Evolutionary conservation across 2,888 invertebrate genomes (phyloP).

Genomic region (Drosophila incognita): DNA sequence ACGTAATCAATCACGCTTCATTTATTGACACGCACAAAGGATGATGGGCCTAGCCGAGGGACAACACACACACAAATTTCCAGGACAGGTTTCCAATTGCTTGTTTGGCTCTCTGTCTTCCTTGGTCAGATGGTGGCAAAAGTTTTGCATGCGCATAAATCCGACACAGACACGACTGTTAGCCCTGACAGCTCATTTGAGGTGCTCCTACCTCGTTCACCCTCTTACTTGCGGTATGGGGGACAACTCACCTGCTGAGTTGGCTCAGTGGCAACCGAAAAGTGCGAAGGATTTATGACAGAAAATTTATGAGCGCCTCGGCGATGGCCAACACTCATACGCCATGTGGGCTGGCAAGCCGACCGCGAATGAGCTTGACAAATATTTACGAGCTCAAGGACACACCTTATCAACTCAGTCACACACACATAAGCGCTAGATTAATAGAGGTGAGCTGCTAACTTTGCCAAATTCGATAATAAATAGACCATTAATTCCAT

Average conservation of each 20-base stretch:
- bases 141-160: constrained; percentile 70
- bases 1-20: constrained; percentile 80
- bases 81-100: constrained; percentile 22
- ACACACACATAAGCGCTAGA: constrained; percentile 18
- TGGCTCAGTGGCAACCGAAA: constrained; percentile 22
- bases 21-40: constrained; percentile 77
- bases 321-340: constrained; percentile 54
- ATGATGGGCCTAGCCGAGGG: constrained; percentile 51
- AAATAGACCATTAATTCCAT: constrained; percentile 51
- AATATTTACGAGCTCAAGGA: constrained; percentile 63
- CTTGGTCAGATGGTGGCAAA: constrained; percentile 44
- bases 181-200: constrained; percentile 70
- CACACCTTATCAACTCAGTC: constrained; percentile 44
- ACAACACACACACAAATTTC: constrained; percentile 7
- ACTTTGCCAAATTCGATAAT: constrained; percentile 56
- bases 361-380: constrained; percentile 57
- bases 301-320: constrained; percentile 53
- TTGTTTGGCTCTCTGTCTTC: constrained; percentile 6
- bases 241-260: constrained; percentile 23
- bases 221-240: constrained; percentile 2
- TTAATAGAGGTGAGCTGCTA: constrained; percentile 47
- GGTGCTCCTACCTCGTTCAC: constrained; percentile 6
- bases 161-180: constrained; percentile 46
- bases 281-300: constrained; percentile 64
- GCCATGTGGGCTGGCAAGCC: constrained; percentile 39